Percentiles rank a stretch among this genome's conserved stretches.
Evolutionary conservation across 2,888 invertebrate genomes (phyloP).

Genomic region (Panzeria rudis): DNA sequence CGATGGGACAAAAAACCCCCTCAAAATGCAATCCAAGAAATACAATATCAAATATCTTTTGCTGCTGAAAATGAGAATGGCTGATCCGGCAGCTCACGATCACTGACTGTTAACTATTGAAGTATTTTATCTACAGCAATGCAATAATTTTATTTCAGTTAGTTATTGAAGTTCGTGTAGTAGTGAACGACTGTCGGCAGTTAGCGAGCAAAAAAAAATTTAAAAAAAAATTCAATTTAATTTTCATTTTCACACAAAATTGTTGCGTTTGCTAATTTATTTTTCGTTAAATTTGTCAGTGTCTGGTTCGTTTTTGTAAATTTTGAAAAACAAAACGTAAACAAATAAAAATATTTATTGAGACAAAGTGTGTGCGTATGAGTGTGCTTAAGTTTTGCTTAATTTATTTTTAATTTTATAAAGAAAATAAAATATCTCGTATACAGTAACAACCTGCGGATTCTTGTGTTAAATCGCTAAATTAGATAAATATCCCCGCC

Average conservation of each 20-base stretch:
- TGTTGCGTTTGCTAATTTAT: slow-evolving; percentile 28
- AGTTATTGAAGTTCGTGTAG: slow-evolving; percentile 67
- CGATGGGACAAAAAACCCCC: neutral
- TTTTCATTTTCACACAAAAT: slow-evolving; percentile 14
- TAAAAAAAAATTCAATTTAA: slow-evolving; percentile 1
- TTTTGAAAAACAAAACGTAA: slow-evolving; percentile 59
- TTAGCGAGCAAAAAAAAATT: neutral
- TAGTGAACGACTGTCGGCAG: slow-evolving; percentile 49
- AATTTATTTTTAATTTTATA: slow-evolving; percentile 21
- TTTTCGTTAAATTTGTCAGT: slow-evolving; percentile 18
- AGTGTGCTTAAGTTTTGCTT: slow-evolving; percentile 12
- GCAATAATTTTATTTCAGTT: slow-evolving; percentile 57
- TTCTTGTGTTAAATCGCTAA: slow-evolving; percentile 38
- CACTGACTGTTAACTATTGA: slow-evolving; percentile 48
- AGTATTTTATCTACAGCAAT: slow-evolving; percentile 63
- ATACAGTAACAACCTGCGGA: slow-evolving; percentile 58
- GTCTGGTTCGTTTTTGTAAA: slow-evolving; percentile 9
- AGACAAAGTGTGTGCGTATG: slow-evolving; percentile 9
- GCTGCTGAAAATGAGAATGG: slow-evolving; percentile 32
- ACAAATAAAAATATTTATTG: slow-evolving; percentile 50
- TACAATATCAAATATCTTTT: neutral
- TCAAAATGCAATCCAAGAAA: neutral
- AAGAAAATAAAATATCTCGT: slow-evolving; percentile 22
- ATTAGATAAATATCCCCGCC: slow-evolving; percentile 51
- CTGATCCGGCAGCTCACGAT: slow-evolving; percentile 31